Evolutionary conservation across 2,888 invertebrate species (phyloP).

Genomic region (Drosophila kuntzei): DNA sequence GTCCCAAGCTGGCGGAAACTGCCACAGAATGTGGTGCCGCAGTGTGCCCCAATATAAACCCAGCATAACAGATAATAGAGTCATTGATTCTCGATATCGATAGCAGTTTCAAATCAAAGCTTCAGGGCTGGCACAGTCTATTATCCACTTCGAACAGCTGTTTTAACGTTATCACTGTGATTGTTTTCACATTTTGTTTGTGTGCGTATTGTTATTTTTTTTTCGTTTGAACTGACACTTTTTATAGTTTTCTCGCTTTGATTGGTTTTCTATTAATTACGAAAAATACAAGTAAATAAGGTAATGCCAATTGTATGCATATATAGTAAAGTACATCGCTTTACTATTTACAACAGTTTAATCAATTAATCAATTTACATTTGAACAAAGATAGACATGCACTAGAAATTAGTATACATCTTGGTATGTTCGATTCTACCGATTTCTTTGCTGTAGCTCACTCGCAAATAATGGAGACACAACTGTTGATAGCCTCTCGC

Average conservation of each 20-base stretch:
- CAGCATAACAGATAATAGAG: not conserved
- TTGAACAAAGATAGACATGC: not conserved
- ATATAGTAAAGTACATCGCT: not conserved
- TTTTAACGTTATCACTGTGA: conserved; percentile 16
- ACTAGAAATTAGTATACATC: too few species aligned
- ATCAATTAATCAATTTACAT: conserved; percentile 1
- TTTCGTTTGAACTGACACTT: conserved; percentile 23
- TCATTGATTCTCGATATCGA: not conserved
- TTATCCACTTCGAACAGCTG: conserved; percentile 39
- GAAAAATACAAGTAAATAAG: conserved; percentile 11
- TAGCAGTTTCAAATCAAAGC: not conserved
- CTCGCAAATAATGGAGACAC: not conserved
- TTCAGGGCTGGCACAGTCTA: conserved; percentile 20
- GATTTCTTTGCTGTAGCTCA: too few species aligned
- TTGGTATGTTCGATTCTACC: not conserved
- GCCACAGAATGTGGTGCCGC: too few species aligned
- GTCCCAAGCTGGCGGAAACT: too few species aligned
- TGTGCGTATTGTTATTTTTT: conserved; percentile 15
- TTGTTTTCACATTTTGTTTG: conserved; percentile 23
- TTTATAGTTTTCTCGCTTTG: conserved; percentile 7
- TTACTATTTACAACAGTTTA: conserved; percentile 1
- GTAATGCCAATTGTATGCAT: conserved; percentile 26
- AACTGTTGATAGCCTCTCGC: not conserved
- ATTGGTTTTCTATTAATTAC: conserved; percentile 8
- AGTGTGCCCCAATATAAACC: too few species aligned